Evolutionary conservation across 2,888 invertebrate species (phyloP).

Genomic region (Drymonia ruficornis): DNA sequence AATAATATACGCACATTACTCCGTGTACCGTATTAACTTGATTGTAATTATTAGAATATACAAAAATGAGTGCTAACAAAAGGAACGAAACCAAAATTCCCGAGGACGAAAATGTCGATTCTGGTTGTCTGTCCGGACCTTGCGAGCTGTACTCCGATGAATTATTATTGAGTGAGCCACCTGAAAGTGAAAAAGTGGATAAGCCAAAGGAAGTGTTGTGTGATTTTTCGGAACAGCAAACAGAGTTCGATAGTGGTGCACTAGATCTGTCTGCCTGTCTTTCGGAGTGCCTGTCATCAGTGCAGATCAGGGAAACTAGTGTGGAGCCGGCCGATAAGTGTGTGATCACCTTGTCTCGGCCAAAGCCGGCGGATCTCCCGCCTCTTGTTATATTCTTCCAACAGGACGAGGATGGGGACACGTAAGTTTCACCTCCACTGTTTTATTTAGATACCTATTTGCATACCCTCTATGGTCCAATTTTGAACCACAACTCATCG

Average conservation of each 20-base stretch:
- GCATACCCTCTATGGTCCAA: background rate
- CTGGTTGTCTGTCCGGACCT: conserved; percentile 65
- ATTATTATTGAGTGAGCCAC: conserved; percentile 25
- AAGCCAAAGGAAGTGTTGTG: conserved; percentile 44
- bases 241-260: conserved; percentile 86
- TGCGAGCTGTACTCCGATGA: conserved; percentile 42
- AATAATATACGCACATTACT: conserved; percentile 21
- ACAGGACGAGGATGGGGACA: conserved; percentile 94
- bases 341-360: conserved; percentile 11
- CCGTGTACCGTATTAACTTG: conserved; percentile 14
- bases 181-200: conserved; percentile 21
- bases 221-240: conserved; percentile 43
- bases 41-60: conserved; percentile 45
- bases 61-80: conserved; percentile 75
- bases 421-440: conserved; percentile 86
- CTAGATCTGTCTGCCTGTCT: no score
- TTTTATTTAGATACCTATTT: background rate
- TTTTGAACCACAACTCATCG: background rate
- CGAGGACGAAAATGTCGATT: conserved; percentile 66
- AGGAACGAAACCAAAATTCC: conserved; percentile 61
- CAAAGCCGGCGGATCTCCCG: conserved; percentile 49
- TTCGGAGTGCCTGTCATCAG: conserved; percentile 69
- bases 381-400: conserved; percentile 88
- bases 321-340: conserved; percentile 1
- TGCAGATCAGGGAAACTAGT: conserved; percentile 35